phyloP scores from a whole-genome alignment of 1,140 invertebrate genomes.

The Heliconius congener region DNA sequence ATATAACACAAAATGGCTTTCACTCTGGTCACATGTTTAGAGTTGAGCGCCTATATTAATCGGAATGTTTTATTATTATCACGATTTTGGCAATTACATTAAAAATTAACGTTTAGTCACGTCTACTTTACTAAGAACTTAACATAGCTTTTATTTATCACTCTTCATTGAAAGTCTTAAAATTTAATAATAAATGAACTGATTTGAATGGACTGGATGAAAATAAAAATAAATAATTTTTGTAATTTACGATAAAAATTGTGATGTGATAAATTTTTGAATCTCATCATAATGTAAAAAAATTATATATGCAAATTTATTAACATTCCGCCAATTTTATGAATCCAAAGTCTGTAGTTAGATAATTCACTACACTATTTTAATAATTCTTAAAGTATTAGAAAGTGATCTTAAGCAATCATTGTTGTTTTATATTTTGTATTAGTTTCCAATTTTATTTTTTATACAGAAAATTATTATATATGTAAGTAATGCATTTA shows the following conservation, averaged over 20 bases:
- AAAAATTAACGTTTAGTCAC: background rate
- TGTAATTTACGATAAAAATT: constrained; percentile 2
- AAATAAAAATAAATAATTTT: background rate
- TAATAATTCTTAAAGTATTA: constrained; percentile 36
- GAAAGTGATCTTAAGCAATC: constrained; percentile 41
- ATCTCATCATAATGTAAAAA: background rate
- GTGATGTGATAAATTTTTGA: background rate
- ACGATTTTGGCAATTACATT: background rate
- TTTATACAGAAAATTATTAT: constrained; percentile 58
- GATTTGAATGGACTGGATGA: background rate
- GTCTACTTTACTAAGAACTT: background rate
- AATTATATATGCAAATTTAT: constrained; percentile 1
- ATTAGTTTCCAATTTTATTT: constrained; percentile 50
- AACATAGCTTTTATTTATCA: background rate
- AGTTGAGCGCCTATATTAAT: background rate
- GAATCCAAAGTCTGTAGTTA: constrained; percentile 38
- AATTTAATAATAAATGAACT: constrained; percentile 1
- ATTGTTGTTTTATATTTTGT: constrained; percentile 44
- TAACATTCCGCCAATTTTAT: constrained; percentile 30
- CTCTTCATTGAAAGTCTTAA: background rate
- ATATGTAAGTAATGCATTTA: constrained; percentile 66
- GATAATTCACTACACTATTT: constrained; percentile 31
- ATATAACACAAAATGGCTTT: constrained; percentile 12
- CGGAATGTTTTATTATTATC: background rate
- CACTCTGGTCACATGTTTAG: background rate